Evolutionary conservation across 2,113 vertebrate species (phyloP), one percentile per base, ranked within the genome.

Genomic region (Corynorhinus townsendii): DNA sequence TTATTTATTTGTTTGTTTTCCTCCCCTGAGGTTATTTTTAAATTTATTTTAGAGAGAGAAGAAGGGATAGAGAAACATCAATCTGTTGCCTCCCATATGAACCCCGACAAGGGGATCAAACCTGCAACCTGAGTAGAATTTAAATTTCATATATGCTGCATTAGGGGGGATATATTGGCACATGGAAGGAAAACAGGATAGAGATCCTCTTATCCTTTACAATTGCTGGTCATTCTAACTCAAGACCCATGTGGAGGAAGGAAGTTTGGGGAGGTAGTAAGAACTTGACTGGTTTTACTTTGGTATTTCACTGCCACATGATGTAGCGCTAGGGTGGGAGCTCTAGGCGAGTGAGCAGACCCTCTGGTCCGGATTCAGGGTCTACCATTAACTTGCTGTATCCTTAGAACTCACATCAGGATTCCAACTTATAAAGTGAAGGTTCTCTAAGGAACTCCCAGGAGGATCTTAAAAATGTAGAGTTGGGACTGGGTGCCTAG

Each of bases 121-220:
- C 62, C 28, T 33, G 11, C 12, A 66, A 66, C 62, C 30, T 66
- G 28, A 30, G 62, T 33, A 66, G 62, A 66, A 66, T 66, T 66
- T 83, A 92, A 85, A 76, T 81, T 95, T 86, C 75, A 38, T 33
- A 49, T 45, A 72, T 66, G 26, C 30, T 94, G 79, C 52, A 88
- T 86, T 59, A 88, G 19, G 24, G 16, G 54, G 16, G 33, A 84
- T 90, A 56, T 88, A 56, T 94, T 96, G 93, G 73, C 89, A 94
- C 26, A 69, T 0, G 3, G 28, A 90, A 56, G 28, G 45, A 77
- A 95, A 92, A 92, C 22, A 45, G 83, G 35, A 94, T 56, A 56
- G 68, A 79, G 4, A 56, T 64, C 45, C 15, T 93, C 66, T 92
- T 68, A 77, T 84, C 45, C 62, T 92, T 52, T 69, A 76, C 2